Conservation (phyloP, 1,140 invertebrate genomes). For the Episyrphus balteatus region DNA sequence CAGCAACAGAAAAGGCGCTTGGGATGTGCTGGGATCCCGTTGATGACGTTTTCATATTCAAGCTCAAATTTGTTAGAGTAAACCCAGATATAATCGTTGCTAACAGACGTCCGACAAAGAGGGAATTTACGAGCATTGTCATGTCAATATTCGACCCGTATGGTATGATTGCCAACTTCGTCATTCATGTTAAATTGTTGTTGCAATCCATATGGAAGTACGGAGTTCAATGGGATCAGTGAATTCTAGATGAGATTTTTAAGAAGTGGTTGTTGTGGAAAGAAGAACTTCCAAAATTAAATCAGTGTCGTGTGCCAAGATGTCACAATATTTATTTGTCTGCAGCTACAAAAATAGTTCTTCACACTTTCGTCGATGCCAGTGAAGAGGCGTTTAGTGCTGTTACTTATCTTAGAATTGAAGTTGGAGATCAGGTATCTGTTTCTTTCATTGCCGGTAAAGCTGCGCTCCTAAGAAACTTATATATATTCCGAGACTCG, state of each 20-base stretch:
- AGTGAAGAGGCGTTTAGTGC: constrained; percentile 22
- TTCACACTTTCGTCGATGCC: constrained; percentile 31
- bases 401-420: constrained; percentile 13
- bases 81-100: constrained; percentile 10
- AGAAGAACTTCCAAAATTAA: background rate
- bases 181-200: background rate
- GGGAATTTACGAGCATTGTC: constrained; percentile 6
- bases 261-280: background rate
- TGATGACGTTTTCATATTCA: constrained; percentile 4
- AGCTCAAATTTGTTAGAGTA: constrained; percentile 3
- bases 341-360: background rate
- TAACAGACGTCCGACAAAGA: constrained; percentile 5
- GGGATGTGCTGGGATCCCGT: constrained; percentile 6
- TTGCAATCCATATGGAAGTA: background rate
- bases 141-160: constrained; percentile 12
- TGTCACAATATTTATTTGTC: background rate
- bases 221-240: background rate
- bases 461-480: constrained; percentile 26
- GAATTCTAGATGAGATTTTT: background rate
- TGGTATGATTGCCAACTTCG: background rate
- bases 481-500: constrained; percentile 29
- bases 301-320: background rate
- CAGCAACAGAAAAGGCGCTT: constrained; percentile 3
- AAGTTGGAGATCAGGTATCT: background rate
- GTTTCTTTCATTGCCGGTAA: constrained; percentile 10